Conservation (phyloP, 2,113 vertebrate genomes). For the Sus scrofa region T2T-Sscrofa CM000812.6:174509001-174509500, state of each 20-base stretch:
- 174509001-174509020: background rate
- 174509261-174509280: too few relatives aligned
- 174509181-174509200: background rate
- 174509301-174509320: too few relatives aligned
- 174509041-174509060: background rate
- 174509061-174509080: background rate
- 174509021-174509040: background rate
- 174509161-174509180: background rate
- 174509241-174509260: too few relatives aligned
- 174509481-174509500: slow-evolving; percentile 16
- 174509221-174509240: background rate
- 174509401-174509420: background rate
- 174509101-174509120: background rate
- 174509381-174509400: too few relatives aligned
- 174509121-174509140: background rate
- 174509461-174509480: background rate
- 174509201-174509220: slow-evolving; percentile 12
- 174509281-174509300: too few relatives aligned
- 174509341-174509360: too few relatives aligned
- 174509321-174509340: too few relatives aligned
- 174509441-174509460: background rate
- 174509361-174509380: too few relatives aligned
- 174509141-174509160: background rate
- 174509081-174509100: background rate
- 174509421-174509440: background rate